Base-by-base conservation (phyloP, 2,797 vertebrate species). In the Platyrinchus mystaceus region DNA sequence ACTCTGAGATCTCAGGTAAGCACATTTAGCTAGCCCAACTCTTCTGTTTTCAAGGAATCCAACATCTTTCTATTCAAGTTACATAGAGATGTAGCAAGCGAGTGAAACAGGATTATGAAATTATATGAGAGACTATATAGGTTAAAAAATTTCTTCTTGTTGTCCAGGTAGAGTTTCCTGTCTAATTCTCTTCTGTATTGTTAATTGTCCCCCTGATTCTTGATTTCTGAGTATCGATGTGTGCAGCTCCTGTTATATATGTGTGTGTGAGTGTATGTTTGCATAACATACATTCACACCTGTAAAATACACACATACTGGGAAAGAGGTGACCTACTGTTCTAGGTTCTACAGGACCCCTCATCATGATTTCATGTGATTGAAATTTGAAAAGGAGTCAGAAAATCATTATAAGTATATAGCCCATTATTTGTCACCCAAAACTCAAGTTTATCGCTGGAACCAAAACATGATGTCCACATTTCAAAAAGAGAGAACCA, bases 1-100 rank as follows among this genome's bases (percentile, higher is more conserved):
- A 79, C 80, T 96, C 94, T 95, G 95, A 93, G 94, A 94, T 97
- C 96, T 96, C 96, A 95, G 95, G 93, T 95, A 96, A 97, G 93
- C 92, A 73, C 83, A 90, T 74, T 58, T 84, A 87, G 77, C 90
- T 68, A 88, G 73, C 85, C 91, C 89, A 44, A 59, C 59, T 87
- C 73, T 93, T 59, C 37, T 95, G 64, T 89, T 95, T 84, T 50
- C 44, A 55, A 94, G 95, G 78, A 93, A 79, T 95, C 66, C 56
- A 79, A 34, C 66, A 89, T 41, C 79, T 83, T 91, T 89, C 13
- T 58, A 47, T 64, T 91, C 24, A 87, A 92, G 66, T 90, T 69
- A 84, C 81, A 30, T 66, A 52, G 87, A 86, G 81, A 89, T 81
- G 59, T 77, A 80, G 93, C 93, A 92, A 90, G 80, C 87, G 96